Base-by-base conservation (phyloP, 2,113 vertebrate species). In the Craseonycteris thonglongyai region DNA sequence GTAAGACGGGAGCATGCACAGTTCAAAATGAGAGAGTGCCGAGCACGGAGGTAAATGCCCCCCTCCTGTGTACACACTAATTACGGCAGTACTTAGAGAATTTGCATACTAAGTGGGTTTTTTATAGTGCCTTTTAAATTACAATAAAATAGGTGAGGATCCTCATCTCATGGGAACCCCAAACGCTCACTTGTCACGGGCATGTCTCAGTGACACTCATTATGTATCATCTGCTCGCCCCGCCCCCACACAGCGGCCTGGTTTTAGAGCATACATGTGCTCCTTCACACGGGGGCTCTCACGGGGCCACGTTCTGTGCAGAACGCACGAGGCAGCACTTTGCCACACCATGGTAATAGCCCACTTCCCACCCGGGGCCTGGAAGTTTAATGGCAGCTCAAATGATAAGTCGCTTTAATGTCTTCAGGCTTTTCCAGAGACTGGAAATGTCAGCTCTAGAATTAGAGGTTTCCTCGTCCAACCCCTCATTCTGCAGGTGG, bases 371-470 rank as follows among this genome's bases (percentile, higher is more conserved):
- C 82, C 28, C 26, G 3, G 35, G 68, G 90, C 74, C 94, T 59
- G 54, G 83, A 15, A 24, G 84, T 47, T 74, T 66, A 72, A 84
- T 30, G 33, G 47, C 61, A 76, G 66, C 59, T 91, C 90, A 45
- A 76, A 65, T 69, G 76, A 90, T 72, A 90, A 88, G 82, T 76
- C 16, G 80, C 92, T 75, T 79, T 86, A 49, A 86, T 24, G 51
- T 89, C 75, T 89, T 86, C 74, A 59, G 91, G 84, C 56, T 90
- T 92, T 88, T 69, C 51, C 79, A 15, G 51, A 69, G 72, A 42
- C 54, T 10, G 56, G n/a, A 93, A 91, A 95, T 86, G 83, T 85
- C 83, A 91, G 79, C 79, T 86, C 68, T 19, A 63, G 74, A 91
- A 81, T 78, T 49, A 33, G 19, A 71, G 80, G 38, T 40, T 24